Evolutionary conservation across 2,113 vertebrate genomes (phyloP), one percentile per base, ranked within the genome.

Genomic region (Salminus brasiliensis): DNA sequence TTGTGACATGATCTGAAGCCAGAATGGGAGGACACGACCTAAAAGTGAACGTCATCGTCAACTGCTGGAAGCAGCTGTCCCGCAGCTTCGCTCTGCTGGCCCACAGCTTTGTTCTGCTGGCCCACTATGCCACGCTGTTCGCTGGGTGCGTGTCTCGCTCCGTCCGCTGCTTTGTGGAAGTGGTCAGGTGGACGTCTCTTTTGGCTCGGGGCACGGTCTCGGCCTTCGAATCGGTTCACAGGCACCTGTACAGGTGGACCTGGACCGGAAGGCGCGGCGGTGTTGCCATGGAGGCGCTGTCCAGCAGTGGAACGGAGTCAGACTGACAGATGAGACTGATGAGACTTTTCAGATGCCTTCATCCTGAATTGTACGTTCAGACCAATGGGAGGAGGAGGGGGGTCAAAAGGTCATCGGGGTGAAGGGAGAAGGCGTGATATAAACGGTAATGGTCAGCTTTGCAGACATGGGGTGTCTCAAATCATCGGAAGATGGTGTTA

Each of bases 21-120:
- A 75, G 65, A 60, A 70, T 9, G 45, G 72, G 78, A 41, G 76
- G 76, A 9, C 84, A 85, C 23, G 87, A 92, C 41, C 85, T 85
- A 36, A 88, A 86, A 74, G 85, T 93, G 43, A 90, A 88, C 4
- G 29, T 88, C 63, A 79, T 94, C 25, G 71, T 93, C 39, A 91
- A 88, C 74, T 84, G 87, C 0, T 82, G 88, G 62, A 88, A 84
- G 78, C 90, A 91, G 84, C 80, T 94, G 59, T 90, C 86, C 6
- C 87, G 90, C 72, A 92, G 90, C 57, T 74, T 94, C 36, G 53
- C 91, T 72, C 81, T 93, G 77, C 85, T 94, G 30, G 89, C 82
- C 2, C 87, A 90, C 74, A 92, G 90, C 52, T 75, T 94, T 27
- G 57, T 92, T 73, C 80, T 93, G 77, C 85, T 94, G 34, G 89